A percentile compares a stretch with the other conserved stretches of the same genome.
These are phyloP conservation scores for Crossocerus cetratus DNA, from an alignment of 2,888 invertebrate genomes.

Conservation along the genomic window DNA sequence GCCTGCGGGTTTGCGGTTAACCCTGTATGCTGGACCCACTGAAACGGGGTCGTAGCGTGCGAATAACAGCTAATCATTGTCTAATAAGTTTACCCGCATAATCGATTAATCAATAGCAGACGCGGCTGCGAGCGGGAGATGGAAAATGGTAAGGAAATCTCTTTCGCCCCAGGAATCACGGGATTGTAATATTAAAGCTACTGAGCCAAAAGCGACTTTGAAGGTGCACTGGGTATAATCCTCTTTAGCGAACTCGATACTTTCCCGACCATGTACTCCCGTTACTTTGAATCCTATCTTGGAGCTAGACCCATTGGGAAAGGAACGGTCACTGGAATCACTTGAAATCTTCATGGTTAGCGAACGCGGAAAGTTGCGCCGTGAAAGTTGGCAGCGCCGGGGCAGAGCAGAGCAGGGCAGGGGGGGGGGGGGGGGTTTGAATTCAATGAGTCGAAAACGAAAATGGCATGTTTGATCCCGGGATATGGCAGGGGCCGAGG, in stretches of 20 bases:
- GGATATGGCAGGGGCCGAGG: constrained; percentile 9
- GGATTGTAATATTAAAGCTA: too few relatives aligned
- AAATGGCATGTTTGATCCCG: constrained; percentile 20
- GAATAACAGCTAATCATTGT: constrained; percentile 65
- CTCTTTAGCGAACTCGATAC: too few relatives aligned
- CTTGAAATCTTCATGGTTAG: neutral
- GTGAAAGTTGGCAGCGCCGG: neutral
- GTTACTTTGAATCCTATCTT: too few relatives aligned
- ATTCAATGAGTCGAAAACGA: constrained; percentile 4
- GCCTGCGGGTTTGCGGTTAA: constrained; percentile 66
- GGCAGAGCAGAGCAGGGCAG: too few relatives aligned
- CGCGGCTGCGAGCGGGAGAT: constrained; percentile 7
- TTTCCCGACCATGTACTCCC: too few relatives aligned
- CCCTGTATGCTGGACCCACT: constrained; percentile 48
- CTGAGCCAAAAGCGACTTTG: too few relatives aligned
- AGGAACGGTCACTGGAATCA: constrained; percentile 1
- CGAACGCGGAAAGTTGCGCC: neutral
- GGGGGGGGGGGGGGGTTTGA: neutral
- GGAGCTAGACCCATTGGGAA: neutral
- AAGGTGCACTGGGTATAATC: too few relatives aligned
- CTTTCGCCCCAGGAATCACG: too few relatives aligned
- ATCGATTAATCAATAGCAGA: constrained; percentile 64
- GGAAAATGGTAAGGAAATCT: constrained; percentile 11
- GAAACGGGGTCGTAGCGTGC: constrained; percentile 63
- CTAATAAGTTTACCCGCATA: constrained; percentile 62